A percentile compares a stretch with the other conserved stretches of the same genome.
phyloP scores from a whole-genome alignment of 2,888 invertebrate genomes.

The Melinaea menophilus region DNA sequence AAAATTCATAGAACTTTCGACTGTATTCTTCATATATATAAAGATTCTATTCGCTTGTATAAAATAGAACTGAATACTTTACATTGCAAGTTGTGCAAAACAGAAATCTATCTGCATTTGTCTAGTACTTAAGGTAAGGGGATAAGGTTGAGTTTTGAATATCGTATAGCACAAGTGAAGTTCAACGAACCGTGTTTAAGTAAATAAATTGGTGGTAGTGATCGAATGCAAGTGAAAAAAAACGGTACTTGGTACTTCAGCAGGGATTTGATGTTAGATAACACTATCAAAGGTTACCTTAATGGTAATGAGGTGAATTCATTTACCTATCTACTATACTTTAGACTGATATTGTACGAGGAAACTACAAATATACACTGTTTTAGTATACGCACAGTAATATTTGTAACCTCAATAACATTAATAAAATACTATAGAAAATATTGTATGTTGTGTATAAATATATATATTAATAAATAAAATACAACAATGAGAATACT shows the following conservation, averaged over 20 bases:
- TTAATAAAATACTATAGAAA: too few relatives aligned
- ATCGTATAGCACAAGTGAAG: slow-evolving; percentile 33
- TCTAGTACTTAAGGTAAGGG: slow-evolving; percentile 17
- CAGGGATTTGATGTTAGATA: slow-evolving; percentile 42
- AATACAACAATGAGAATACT: too few relatives aligned
- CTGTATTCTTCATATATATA: slow-evolving; percentile 10
- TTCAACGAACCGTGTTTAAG: slow-evolving; percentile 63
- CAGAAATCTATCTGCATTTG: slow-evolving; percentile 18
- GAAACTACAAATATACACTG: not conserved
- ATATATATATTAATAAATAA: too few relatives aligned
- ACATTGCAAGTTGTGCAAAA: slow-evolving; percentile 19
- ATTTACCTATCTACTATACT: not conserved
- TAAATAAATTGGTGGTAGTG: slow-evolving; percentile 62
- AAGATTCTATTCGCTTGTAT: slow-evolving; percentile 12
- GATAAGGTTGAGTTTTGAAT: slow-evolving; percentile 27
- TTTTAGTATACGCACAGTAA: not conserved
- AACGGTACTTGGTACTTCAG: slow-evolving; percentile 40
- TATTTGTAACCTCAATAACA: too few relatives aligned
- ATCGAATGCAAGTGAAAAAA: slow-evolving; percentile 53
- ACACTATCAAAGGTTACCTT: slow-evolving; percentile 38
- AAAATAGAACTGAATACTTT: slow-evolving; percentile 20
- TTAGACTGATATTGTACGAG: not conserved
- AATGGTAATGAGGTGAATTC: slow-evolving; percentile 19
- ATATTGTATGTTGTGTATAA: too few relatives aligned
- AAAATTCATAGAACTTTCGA: not conserved